Evolutionary conservation across 2,888 invertebrate species (phyloP).

Genomic region (Harmothoe impar): DNA sequence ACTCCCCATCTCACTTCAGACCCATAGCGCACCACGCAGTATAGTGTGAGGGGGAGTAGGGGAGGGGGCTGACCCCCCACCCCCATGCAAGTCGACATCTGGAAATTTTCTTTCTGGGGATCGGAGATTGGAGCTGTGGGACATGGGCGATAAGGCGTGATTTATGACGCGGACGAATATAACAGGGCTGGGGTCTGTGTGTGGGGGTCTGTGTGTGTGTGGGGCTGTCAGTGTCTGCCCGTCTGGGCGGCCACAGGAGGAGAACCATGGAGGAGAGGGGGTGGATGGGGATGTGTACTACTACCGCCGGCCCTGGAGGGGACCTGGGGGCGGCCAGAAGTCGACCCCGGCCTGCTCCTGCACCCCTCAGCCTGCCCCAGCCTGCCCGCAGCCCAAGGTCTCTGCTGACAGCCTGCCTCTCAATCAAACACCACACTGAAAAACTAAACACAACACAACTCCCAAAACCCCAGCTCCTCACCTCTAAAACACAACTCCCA

Average conservation of each 20-base stretch:
- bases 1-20: neutral
- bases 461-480: neutral
- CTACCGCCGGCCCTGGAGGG: constrained; percentile 9
- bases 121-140: constrained; percentile 59
- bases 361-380: constrained; percentile 26
- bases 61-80: neutral
- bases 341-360: constrained; percentile 23
- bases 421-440: constrained; percentile 51
- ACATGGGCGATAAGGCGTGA: constrained; percentile 61
- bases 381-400: neutral
- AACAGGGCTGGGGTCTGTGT: neutral
- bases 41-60: neutral
- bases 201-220: constrained; percentile 20
- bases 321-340: neutral
- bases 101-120: constrained; percentile 64
- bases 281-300: neutral
- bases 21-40: constrained; percentile 38
- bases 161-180: constrained; percentile 63
- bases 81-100: constrained; percentile 50
- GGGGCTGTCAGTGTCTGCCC: neutral
- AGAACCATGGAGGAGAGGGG: neutral
- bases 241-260: neutral
- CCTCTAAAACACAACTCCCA: neutral
- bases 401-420: constrained; percentile 44
- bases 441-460: neutral